Evolutionary conservation across 2,113 vertebrate species (phyloP).

Genomic region (Zosterops hypoxanthus): DNA sequence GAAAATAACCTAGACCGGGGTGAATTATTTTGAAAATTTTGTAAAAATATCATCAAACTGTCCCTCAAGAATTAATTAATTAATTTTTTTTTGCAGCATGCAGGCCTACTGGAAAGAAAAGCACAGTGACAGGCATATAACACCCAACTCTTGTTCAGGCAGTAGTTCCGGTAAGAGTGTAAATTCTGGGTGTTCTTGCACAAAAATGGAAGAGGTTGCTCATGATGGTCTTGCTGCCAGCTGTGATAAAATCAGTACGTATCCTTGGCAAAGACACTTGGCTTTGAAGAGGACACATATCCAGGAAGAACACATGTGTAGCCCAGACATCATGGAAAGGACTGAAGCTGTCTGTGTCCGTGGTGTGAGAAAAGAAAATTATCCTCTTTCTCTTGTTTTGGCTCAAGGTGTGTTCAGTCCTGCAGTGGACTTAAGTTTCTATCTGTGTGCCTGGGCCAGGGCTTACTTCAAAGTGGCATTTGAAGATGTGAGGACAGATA

Average conservation of each 20-base stretch:
- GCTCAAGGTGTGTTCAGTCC: background rate
- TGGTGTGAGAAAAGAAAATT: background rate
- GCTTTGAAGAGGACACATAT: background rate
- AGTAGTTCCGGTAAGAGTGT: background rate
- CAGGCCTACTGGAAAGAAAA: background rate
- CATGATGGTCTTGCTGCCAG: background rate
- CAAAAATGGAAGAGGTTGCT: background rate
- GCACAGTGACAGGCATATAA: background rate
- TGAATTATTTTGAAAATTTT: background rate
- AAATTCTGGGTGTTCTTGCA: background rate
- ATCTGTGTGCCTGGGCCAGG: background rate
- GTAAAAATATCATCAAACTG: background rate
- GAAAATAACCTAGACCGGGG: background rate
- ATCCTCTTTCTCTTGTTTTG: background rate
- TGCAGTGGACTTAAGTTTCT: background rate
- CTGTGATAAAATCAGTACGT: background rate
- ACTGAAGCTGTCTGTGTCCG: background rate
- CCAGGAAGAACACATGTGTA: background rate
- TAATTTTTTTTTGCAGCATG: background rate
- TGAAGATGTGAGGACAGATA: background rate
- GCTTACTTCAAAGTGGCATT: background rate
- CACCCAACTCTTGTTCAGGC: background rate
- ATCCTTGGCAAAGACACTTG: accelerated
- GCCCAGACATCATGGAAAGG: background rate
- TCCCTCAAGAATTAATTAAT: background rate